Base-by-base conservation (phyloP, 2,113 vertebrate genomes). In the Cygnus atratus region DNA sequence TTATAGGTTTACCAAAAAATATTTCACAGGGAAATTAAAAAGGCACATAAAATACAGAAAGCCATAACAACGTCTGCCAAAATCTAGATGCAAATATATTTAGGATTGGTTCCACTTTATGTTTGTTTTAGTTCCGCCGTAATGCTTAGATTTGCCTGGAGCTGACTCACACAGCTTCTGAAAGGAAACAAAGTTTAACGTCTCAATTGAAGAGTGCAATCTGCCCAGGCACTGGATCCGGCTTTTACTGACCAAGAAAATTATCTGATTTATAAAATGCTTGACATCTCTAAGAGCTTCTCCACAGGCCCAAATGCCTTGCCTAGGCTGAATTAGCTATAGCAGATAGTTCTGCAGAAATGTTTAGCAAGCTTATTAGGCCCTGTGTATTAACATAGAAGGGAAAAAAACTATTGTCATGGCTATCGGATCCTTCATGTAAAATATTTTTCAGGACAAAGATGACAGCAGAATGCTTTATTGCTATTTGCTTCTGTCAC, bases 71-170 rank as follows among this genome's bases (percentile, higher is more conserved):
- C 24, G 88, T 92, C 95, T 97, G 93, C 96, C 87, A 93, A 91
- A 89, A 92, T 95, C 92, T 73, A 74, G 95, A 95, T 90, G 96
- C 88, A 95, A 92, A 95, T 93, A 82, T 83, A 93, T 93, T 92
- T 94, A 70, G 91, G 77, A 95, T 92, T 89, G 86, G 95, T 97
- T 96, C 92, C 95, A 95, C 92, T 96, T 94, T 73, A 92, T 91
- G 91, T 92, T 95, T 96, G 95, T 89, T 97, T 95, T 87, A 92
- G 95, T 96, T 96, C 93, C 15, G 7, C 93, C 88, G 0, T 83
- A 71, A 72, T 39, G 88, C 88, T 79, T 2, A 62, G 87, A 80
- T 76, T 70, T 33, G 88, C 96, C 95, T 35, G 84, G 77, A 95
- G 96, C 96, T 91, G 96, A 96, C 93, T 96, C 95, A 88, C 5